Base-by-base conservation (phyloP, 2,888 invertebrate genomes). In the Brenthis daphne region DNA sequence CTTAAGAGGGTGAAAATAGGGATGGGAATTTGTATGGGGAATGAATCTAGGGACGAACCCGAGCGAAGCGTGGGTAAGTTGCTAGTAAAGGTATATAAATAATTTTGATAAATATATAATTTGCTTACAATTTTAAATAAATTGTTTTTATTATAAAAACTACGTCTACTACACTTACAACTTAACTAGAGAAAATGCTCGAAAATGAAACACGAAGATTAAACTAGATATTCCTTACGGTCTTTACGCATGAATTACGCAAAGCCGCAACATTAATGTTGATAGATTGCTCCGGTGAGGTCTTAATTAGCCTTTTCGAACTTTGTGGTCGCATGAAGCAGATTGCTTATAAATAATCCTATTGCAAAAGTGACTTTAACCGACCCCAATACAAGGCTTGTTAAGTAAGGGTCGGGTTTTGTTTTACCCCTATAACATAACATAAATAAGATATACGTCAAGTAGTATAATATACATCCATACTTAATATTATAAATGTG, bases 271-370 rank as follows among this genome's bases (percentile, higher is more conserved):
- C 64, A 13, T 65, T 64, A 68, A 65, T 56, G 60, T 60, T 65
- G 70, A 70, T 70, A 48, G 56, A 70, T 68, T 68, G 70, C 64
- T 43, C 43, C 29, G 24, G 20, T 68, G 37, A 63, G 61, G 64
- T 70, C 70, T 70, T 70, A 70, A 67, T 67, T 64, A 68, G 56
- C 16, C 64, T 43, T 14, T 37, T 54, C 64, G 67, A 57, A 54
- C 43, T 60, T 56, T 70, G 70, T 47, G 70, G 67, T 70, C 50
- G 48, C 55, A 50, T 33, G 33, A 50, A 20, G 53, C 53, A 56
- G 33, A 16, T 61, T 51, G 16, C 16, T 61, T 61, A 33, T 61
- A 20, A 61, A 33, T 51, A 51, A 61, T 61, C 61, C 37, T 61
- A 16, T 61, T 61, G 51, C 16, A 13, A 8, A 13, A 53, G 33